Conservation (phyloP, 92 coral and sea anemone species). For the Actinostola sp. region DNA sequence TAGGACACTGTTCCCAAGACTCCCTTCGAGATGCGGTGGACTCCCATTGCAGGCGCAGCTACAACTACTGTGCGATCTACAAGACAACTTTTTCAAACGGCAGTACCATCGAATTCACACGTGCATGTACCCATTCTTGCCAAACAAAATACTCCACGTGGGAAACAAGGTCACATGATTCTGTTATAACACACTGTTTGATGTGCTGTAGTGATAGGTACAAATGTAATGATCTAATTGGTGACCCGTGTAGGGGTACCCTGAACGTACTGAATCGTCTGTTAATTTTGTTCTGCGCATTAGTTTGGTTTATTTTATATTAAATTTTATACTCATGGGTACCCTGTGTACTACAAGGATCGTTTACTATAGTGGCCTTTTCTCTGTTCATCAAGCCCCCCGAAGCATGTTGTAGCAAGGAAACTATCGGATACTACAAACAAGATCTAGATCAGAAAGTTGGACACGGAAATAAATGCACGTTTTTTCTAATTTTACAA, state of each 20-base stretch:
- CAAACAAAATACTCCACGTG: background rate
- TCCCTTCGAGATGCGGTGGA: conserved; percentile 16
- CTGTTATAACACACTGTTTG: conserved; percentile 28
- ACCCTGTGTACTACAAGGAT: too few relatives aligned
- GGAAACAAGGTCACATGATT: background rate
- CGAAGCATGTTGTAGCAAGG: too few relatives aligned
- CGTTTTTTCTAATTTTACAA: too few relatives aligned
- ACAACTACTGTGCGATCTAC: conserved; percentile 34
- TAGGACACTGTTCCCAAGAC: conserved; percentile 12
- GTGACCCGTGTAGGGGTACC: conserved; percentile 40
- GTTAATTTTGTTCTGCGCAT: background rate
- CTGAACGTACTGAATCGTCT: background rate
- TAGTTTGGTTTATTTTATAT: too few relatives aligned
- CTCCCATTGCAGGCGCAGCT: conserved; percentile 20
- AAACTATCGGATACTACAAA: too few relatives aligned
- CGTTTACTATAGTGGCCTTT: too few relatives aligned
- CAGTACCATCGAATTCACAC: conserved; percentile 2
- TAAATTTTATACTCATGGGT: too few relatives aligned
- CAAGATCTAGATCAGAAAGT: too few relatives aligned
- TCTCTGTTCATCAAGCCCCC: too few relatives aligned
- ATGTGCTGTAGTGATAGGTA: conserved; percentile 44
- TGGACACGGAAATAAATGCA: too few relatives aligned
- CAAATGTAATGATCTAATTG: conserved; percentile 36
- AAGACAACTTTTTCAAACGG: conserved; percentile 7
- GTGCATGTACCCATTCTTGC: conserved; percentile 7